A percentile compares a stretch with the other conserved stretches of the same genome.
Conservation (phyloP, 2,888 invertebrate species). For the Cyclophora albipunctata region DNA sequence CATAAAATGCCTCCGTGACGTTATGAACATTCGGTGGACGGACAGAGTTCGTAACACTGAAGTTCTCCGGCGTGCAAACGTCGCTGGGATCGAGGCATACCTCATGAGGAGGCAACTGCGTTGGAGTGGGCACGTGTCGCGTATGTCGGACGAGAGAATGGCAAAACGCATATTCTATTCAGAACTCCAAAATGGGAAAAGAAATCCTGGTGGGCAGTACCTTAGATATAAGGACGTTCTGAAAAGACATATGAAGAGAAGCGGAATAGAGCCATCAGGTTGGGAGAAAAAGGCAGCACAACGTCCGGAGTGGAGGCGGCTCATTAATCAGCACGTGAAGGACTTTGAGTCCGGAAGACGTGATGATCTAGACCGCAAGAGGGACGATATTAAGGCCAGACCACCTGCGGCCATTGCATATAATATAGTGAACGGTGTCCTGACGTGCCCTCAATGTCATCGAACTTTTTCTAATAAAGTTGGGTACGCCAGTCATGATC, state of each 20-base stretch:
- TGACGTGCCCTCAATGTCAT: too few species aligned
- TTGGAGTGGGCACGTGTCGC: neutral
- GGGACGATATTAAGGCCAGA: too few species aligned
- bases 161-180: neutral
- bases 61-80: neutral
- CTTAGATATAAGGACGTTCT: constrained; percentile 11
- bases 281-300: too few species aligned
- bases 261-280: too few species aligned
- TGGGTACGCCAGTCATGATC: too few species aligned
- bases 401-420: too few species aligned
- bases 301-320: too few species aligned
- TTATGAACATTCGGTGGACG: neutral
- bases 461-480: too few species aligned
- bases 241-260: constrained; percentile 4
- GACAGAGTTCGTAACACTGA: neutral
- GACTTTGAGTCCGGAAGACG: too few species aligned
- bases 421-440: too few species aligned
- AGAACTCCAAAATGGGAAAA: constrained; percentile 9
- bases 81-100: neutral
- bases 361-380: too few species aligned
- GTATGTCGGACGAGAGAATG: neutral
- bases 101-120: neutral
- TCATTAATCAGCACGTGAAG: too few species aligned
- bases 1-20: neutral
- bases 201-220: constrained; percentile 6